Conservation (phyloP, 2,888 invertebrate genomes). For the Anoplius nigerrimus region DNA sequence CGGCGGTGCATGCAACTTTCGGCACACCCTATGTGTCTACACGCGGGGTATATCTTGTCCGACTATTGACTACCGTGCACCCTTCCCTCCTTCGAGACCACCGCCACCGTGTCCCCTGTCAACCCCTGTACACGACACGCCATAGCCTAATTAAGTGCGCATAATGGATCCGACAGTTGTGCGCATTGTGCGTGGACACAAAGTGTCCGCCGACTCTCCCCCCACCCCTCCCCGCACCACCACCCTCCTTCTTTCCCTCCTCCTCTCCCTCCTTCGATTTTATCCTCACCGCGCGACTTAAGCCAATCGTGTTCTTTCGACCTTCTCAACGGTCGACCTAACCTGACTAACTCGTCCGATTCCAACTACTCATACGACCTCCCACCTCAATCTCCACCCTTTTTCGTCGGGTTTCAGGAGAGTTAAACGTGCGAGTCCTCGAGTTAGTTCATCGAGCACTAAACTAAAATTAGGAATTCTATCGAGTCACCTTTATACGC, state of each 20-base stretch:
- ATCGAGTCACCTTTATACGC: no score
- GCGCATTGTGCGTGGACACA: slow-evolving; percentile 54
- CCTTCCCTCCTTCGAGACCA: slow-evolving; percentile 13
- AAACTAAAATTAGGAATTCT: no score
- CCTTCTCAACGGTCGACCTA: no score
- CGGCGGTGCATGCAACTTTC: no score
- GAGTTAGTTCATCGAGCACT: no score
- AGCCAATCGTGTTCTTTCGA: not conserved
- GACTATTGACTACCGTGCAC: slow-evolving; percentile 46
- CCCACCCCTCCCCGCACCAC: not conserved
- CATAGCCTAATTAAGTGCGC: slow-evolving; percentile 70
- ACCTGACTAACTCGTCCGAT: no score
- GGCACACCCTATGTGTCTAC: slow-evolving; percentile 25
- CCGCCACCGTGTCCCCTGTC: slow-evolving; percentile 30
- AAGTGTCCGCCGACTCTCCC: slow-evolving; percentile 12
- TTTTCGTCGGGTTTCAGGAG: no score
- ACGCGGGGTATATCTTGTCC: slow-evolving; percentile 56
- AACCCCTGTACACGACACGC: slow-evolving; percentile 53
- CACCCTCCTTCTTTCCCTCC: not conserved
- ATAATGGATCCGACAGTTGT: slow-evolving; percentile 71
- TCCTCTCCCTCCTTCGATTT: not conserved
- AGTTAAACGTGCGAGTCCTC: no score
- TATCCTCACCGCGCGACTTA: not conserved
- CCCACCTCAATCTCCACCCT: no score
- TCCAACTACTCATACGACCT: no score